phyloP scores from a whole-genome alignment of 2,888 invertebrate genomes.

The Cryptocheilus praepositus region DNA sequence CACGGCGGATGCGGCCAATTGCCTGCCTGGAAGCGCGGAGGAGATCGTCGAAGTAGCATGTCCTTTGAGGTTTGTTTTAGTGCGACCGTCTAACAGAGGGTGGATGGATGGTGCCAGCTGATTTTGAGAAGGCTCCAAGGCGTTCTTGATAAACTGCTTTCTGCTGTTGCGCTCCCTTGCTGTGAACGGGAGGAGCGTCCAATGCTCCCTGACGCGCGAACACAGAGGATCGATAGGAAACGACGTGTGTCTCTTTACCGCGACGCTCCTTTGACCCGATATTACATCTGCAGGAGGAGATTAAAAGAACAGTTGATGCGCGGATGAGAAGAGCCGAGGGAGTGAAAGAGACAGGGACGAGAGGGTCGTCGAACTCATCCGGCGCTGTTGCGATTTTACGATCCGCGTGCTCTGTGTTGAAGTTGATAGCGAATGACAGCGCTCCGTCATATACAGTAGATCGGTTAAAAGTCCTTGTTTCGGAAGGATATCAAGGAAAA shows the following conservation, averaged over 20 bases:
- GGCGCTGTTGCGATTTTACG: conserved; percentile 7
- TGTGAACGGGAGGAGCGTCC: too few relatives aligned
- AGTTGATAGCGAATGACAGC: background rate
- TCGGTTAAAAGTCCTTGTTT: too few relatives aligned
- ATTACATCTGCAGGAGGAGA: conserved; percentile 14
- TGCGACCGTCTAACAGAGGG: background rate
- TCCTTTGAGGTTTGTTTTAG: background rate
- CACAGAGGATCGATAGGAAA: conserved; percentile 3
- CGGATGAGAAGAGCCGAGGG: background rate
- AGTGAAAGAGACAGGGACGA: conserved; percentile 3
- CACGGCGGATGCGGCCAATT: too few relatives aligned
- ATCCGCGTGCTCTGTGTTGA: conserved; percentile 18
- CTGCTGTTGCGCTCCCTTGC: background rate
- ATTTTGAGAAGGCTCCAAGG: background rate
- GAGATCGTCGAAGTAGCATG: too few relatives aligned
- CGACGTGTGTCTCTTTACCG: background rate
- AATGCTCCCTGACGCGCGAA: too few relatives aligned
- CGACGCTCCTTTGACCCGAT: conserved; percentile 4
- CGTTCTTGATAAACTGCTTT: background rate
- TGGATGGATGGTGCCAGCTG: background rate
- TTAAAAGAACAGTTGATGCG: conserved; percentile 1
- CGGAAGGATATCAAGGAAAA: too few relatives aligned
- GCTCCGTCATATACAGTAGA: too few relatives aligned
- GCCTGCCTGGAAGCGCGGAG: too few relatives aligned
- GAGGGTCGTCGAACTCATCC: background rate